These are phyloP conservation scores for Julus scanicus DNA, from an alignment of 2,888 invertebrate species.

Conservation along the genomic window DNA sequence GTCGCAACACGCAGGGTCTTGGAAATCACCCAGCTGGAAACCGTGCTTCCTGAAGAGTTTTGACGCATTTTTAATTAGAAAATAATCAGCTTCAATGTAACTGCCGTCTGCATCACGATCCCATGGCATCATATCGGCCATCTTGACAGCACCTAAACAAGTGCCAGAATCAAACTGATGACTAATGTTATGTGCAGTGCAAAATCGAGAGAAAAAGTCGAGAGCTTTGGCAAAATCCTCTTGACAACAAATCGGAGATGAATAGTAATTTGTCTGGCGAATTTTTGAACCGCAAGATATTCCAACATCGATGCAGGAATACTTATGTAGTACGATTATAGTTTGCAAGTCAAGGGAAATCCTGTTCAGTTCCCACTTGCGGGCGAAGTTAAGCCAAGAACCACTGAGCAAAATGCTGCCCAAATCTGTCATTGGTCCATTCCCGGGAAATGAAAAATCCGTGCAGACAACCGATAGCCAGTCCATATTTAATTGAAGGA, in stretches of 20 bases:
- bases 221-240: conserved; percentile 61
- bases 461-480: conserved; percentile 62
- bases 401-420: background rate
- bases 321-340: conserved; percentile 49
- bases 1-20: conserved; percentile 55
- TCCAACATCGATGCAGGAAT: conserved; percentile 60
- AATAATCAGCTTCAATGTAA: conserved; percentile 60
- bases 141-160: conserved; percentile 64
- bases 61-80: conserved; percentile 59
- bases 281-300: conserved; percentile 59
- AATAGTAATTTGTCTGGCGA: conserved; percentile 47
- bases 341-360: conserved; percentile 27
- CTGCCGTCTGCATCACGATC: conserved; percentile 64
- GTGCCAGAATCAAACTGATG: conserved; percentile 64
- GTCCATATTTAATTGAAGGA: conserved; percentile 61
- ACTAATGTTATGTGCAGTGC: conserved; percentile 60
- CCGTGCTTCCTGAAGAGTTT: conserved; percentile 58
- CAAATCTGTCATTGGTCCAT: conserved; percentile 9
- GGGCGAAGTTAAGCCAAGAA: conserved; percentile 55
- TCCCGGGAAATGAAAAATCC: conserved; percentile 63
- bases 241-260: conserved; percentile 62
- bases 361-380: conserved; percentile 56
- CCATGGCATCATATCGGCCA: conserved; percentile 64
- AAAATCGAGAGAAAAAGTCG: conserved; percentile 60
- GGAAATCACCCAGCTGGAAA: conserved; percentile 55